A percentile compares a stretch with the other conserved stretches of the same genome.
These are phyloP conservation scores for Poeciliopsis occidentalis DNA, from an alignment of 2,113 vertebrate species.

Conservation along the genomic window DNA sequence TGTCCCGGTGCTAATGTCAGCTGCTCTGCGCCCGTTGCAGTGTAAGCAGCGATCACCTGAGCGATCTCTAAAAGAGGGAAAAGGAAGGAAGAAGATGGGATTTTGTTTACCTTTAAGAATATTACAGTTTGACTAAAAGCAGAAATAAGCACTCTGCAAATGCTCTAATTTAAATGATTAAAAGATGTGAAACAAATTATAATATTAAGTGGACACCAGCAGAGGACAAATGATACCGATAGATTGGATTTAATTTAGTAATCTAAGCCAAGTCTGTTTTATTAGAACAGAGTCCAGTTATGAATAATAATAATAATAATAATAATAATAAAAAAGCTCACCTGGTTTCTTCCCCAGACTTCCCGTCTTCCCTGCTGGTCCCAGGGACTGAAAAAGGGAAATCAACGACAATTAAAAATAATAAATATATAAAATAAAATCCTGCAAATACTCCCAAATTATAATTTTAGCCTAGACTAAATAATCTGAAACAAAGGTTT, in stretches of 20 bases:
- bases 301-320: not conserved
- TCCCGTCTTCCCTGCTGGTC: constrained; percentile 92
- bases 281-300: not conserved
- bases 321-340: constrained; percentile 62
- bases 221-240: not conserved
- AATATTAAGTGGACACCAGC: not conserved
- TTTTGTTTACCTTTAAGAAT: not conserved
- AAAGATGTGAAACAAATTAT: not conserved
- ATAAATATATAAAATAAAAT: not conserved
- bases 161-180: not conserved
- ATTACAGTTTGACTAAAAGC: not conserved
- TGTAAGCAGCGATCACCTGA: constrained; percentile 96
- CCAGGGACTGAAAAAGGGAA: constrained; percentile 81
- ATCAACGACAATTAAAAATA: not conserved
- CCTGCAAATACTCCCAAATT: not conserved
- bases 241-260: not conserved
- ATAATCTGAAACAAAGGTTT: not conserved
- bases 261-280: too few relatives aligned
- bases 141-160: not conserved
- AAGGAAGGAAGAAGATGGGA: not conserved
- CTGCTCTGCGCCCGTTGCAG: constrained; percentile 93
- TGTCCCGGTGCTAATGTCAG: constrained; percentile 96
- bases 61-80: constrained; percentile 87
- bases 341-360: constrained; percentile 99
- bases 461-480: not conserved